Conservation (phyloP, 2,113 vertebrate genomes). For the Ammospiza nelsoni region DNA sequence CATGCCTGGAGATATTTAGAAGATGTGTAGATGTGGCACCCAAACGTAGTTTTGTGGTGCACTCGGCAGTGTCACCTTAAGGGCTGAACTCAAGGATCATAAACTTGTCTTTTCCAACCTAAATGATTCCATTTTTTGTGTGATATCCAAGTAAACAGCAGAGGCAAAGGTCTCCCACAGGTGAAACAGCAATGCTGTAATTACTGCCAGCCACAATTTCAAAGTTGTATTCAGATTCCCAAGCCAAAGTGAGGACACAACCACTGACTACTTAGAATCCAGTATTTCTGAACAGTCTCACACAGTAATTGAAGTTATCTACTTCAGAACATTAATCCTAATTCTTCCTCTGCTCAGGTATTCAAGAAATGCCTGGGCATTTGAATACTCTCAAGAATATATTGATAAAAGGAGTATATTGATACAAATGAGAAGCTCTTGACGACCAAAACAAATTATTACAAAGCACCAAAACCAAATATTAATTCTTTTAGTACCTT, state of each 20-base stretch:
- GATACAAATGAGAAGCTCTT: not conserved
- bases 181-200: not conserved
- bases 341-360: not conserved
- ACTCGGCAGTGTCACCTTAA: too few relatives aligned
- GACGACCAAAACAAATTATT: not conserved
- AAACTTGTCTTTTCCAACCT: not conserved
- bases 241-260: not conserved
- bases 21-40: too few relatives aligned
- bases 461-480: not conserved
- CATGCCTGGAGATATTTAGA: not conserved
- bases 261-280: not conserved
- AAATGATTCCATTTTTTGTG: not conserved
- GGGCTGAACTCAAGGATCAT: accelerated
- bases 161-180: not conserved
- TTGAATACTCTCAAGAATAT: not conserved
- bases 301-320: accelerated
- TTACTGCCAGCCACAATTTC: not conserved
- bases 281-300: not conserved
- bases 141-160: not conserved
- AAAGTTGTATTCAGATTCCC: not conserved
- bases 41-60: not conserved
- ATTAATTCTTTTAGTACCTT: not conserved
- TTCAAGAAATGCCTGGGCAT: not conserved
- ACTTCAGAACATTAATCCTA: not conserved
- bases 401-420: not conserved